These are phyloP conservation scores for Callospermophilus lateralis DNA, from an alignment of 2,113 vertebrate genomes.

Conservation along the genomic window DNA sequence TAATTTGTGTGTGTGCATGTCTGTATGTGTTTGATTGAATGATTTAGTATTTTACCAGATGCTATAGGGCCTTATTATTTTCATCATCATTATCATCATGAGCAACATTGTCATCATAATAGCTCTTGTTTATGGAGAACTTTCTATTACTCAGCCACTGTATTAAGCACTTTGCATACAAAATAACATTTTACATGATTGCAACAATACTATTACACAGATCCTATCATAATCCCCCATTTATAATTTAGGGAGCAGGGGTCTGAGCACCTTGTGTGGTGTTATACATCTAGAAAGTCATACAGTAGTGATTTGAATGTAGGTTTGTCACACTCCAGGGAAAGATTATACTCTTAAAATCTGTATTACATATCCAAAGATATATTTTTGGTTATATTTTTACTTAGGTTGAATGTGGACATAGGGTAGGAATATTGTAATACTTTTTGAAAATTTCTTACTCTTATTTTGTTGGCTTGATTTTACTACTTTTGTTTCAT, in stretches of 20 bases:
- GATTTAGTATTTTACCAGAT: slow-evolving; percentile 63
- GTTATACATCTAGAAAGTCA: background rate
- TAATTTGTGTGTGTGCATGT: slow-evolving; percentile 22
- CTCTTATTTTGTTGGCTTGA: slow-evolving; percentile 1
- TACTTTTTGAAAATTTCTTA: slow-evolving; percentile 32
- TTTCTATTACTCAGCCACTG: background rate
- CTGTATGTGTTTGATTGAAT: slow-evolving; percentile 48
- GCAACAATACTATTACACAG: background rate
- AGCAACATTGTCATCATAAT: slow-evolving; percentile 52
- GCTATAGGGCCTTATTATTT: slow-evolving; percentile 56
- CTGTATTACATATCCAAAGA: background rate
- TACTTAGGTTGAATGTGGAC: background rate
- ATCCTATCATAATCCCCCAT: background rate
- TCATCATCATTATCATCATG: slow-evolving; percentile 55
- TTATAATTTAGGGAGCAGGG: slow-evolving; percentile 13
- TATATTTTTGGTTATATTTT: background rate
- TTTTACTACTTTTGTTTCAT: slow-evolving; percentile 10
- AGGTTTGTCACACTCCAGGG: background rate
- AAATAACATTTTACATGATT: slow-evolving; percentile 52
- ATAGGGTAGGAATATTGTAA: background rate
- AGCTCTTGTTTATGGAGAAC: slow-evolving; percentile 52
- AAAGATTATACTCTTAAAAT: background rate
- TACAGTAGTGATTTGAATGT: background rate
- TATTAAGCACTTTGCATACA: slow-evolving; percentile 44
- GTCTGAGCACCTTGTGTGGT: background rate